Conservation (phyloP, 2,888 invertebrate genomes). For the Netelia fuscicornis region DNA sequence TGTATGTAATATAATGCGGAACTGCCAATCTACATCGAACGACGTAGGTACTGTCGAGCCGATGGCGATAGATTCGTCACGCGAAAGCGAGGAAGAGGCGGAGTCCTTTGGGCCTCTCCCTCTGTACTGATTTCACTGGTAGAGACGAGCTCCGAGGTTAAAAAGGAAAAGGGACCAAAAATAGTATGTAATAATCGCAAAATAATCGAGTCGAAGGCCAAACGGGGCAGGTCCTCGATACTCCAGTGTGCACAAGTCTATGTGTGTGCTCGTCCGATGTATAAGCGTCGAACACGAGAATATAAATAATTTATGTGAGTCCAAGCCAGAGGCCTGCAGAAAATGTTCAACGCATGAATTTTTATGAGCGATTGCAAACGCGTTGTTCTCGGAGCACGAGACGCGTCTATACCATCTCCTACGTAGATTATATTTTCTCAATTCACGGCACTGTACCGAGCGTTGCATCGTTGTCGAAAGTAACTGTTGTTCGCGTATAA, state of each 20-base stretch:
- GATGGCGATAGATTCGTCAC: conserved; percentile 68
- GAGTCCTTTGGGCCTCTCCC: conserved; percentile 27
- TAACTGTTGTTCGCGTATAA: not conserved
- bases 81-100: conserved; percentile 61
- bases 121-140: conserved; percentile 8
- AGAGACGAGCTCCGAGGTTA: not conserved
- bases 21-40: conserved; percentile 48
- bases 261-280: conserved; percentile 48
- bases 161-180: conserved; percentile 47
- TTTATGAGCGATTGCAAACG: conserved; percentile 71
- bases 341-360: conserved; percentile 71
- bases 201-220: conserved; percentile 66
- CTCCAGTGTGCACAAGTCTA: conserved; percentile 15
- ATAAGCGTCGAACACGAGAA: conserved; percentile 68
- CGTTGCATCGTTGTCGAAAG: conserved; percentile 34
- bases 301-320: conserved; percentile 74
- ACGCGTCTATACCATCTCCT: conserved; percentile 46
- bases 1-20: conserved; percentile 26
- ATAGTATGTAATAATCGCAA: conserved; percentile 67
- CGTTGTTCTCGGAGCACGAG: conserved; percentile 45
- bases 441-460: conserved; percentile 48
- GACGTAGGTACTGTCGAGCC: conserved; percentile 36
- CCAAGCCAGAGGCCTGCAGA: conserved; percentile 49
- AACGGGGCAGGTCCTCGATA: conserved; percentile 45
- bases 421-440: conserved; percentile 54